Evolutionary conservation across 2,797 vertebrate species (phyloP).

Genomic region (Hippocampus kuda): DNA sequence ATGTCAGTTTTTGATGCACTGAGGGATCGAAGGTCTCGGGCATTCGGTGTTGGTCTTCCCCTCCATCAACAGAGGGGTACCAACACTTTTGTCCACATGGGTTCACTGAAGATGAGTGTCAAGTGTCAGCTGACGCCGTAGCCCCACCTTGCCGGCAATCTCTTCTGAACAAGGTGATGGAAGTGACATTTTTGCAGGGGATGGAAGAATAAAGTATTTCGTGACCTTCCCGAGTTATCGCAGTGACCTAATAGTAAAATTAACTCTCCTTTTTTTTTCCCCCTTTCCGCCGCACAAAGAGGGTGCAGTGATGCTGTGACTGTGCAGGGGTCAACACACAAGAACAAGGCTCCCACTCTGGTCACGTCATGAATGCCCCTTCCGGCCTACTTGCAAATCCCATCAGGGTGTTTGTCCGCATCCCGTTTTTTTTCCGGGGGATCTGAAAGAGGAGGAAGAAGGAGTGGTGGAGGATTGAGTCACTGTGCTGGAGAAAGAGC

Average conservation of each 20-base stretch:
- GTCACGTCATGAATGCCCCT: conserved; percentile 45
- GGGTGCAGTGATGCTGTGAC: conserved; percentile 56
- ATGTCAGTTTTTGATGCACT: too few species aligned
- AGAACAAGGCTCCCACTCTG: conserved; percentile 52
- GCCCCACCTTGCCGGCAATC: too few species aligned
- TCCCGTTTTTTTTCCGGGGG: conserved; percentile 44
- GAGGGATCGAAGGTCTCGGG: too few species aligned
- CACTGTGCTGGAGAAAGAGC: conserved; percentile 49
- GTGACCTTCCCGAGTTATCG: not conserved
- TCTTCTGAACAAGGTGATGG: too few species aligned
- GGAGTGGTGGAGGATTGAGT: conserved; percentile 32
- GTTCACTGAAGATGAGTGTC: too few species aligned
- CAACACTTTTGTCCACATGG: too few species aligned
- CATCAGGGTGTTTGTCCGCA: conserved; percentile 55
- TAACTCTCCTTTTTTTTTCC: conserved; percentile 40
- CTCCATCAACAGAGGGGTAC: too few species aligned
- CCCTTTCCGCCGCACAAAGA: conserved; percentile 55
- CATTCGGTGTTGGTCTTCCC: too few species aligned
- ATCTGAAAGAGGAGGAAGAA: conserved; percentile 43
- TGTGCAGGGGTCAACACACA: conserved; percentile 58
- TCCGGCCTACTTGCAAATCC: conserved; percentile 55
- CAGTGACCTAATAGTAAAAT: not conserved
- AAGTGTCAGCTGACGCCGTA: too few species aligned
- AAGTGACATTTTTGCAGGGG: not conserved
- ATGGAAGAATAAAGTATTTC: too few species aligned